A percentile compares a stretch with the other conserved stretches of the same genome.
Evolutionary conservation across 2,888 invertebrate genomes (phyloP).

Genomic region (Craniophora ligustri): DNA sequence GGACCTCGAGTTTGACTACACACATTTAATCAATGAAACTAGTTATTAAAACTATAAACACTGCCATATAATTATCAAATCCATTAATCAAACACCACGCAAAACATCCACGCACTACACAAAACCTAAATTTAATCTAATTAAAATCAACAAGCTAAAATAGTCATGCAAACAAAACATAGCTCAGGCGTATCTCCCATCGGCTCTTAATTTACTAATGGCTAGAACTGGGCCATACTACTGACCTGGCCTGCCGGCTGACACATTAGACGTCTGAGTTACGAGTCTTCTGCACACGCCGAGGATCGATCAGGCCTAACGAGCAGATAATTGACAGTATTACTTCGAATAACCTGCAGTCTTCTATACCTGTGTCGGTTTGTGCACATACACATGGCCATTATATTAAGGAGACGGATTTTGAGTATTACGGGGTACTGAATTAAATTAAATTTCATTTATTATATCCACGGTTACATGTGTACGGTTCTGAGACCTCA

Average conservation of each 20-base stretch:
- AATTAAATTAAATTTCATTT: too few relatives aligned
- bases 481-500: too few relatives aligned
- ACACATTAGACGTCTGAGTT: slow-evolving; percentile 64
- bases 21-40: too few relatives aligned
- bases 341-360: slow-evolving; percentile 51
- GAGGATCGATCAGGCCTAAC: slow-evolving; percentile 78
- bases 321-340: slow-evolving; percentile 83
- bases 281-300: slow-evolving; percentile 64
- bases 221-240: slow-evolving; percentile 49
- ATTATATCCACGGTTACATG: too few relatives aligned
- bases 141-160: slow-evolving; percentile 15
- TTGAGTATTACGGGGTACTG: too few relatives aligned
- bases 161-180: slow-evolving; percentile 43
- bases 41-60: neutral
- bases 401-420: too few relatives aligned
- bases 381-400: slow-evolving; percentile 38
- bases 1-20: too few relatives aligned
- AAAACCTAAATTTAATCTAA: slow-evolving; percentile 13
- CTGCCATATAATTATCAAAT: neutral
- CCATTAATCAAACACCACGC: neutral
- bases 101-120: neutral
- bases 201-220: slow-evolving; percentile 52
- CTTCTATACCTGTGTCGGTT: slow-evolving; percentile 39
- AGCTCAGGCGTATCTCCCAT: slow-evolving; percentile 49
- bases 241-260: slow-evolving; percentile 55